Evolutionary conservation across 2,113 vertebrate genomes (phyloP).

Genomic region (Mobula hypostoma): DNA sequence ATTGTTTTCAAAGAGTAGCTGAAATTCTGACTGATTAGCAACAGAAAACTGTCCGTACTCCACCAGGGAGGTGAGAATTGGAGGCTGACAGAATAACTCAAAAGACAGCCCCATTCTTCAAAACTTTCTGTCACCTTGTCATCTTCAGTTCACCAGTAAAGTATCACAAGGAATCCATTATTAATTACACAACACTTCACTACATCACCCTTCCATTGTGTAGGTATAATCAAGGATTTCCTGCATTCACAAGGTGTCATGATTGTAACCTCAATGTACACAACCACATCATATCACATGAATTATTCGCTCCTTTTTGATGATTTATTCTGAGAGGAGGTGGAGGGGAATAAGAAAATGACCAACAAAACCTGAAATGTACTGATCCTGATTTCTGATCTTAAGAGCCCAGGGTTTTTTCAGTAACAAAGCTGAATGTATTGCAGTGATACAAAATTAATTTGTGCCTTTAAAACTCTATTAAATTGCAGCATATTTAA

Average conservation of each 20-base stretch:
- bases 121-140: neutral
- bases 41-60: neutral
- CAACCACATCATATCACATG: neutral
- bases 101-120: neutral
- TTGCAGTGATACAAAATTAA: neutral
- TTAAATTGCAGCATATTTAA: conserved; percentile 25
- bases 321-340: neutral
- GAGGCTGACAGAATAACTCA: neutral
- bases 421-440: neutral
- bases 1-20: neutral
- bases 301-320: neutral
- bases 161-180: neutral
- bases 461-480: neutral
- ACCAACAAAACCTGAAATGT: neutral
- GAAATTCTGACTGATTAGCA: neutral
- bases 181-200: neutral
- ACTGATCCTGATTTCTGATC: neutral
- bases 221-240: neutral
- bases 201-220: neutral
- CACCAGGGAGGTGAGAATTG: neutral
- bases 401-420: neutral
- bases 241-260: neutral
- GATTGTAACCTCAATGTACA: neutral
- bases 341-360: neutral
- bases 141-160: neutral